phyloP scores from a whole-genome alignment of 1,140 invertebrate genomes.

The Sminthurinus signatus region DNA sequence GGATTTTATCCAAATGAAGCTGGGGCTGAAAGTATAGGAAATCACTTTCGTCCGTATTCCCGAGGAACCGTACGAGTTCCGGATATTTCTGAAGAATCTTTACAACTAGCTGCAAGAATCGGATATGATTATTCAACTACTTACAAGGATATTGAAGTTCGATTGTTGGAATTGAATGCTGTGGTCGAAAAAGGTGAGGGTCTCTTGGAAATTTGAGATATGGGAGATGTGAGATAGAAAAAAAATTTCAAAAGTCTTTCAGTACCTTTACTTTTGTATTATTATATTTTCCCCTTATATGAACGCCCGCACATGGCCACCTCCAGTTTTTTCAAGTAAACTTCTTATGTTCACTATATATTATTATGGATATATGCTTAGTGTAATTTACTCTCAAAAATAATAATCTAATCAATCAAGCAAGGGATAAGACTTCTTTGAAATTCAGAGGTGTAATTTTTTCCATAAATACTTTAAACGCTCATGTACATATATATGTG shows the following conservation, averaged over 20 bases:
- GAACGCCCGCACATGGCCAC: conserved; percentile 33
- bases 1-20: conserved; percentile 2
- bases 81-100: conserved; percentile 20
- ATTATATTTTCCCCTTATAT: conserved; percentile 2
- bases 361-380: too few species aligned
- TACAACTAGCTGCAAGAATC: conserved; percentile 14
- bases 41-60: conserved; percentile 29
- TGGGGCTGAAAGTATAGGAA: conserved; percentile 6
- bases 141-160: conserved; percentile 25
- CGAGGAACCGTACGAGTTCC: conserved; percentile 20
- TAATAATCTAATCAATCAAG: too few species aligned
- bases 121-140: conserved; percentile 18
- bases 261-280: too few species aligned
- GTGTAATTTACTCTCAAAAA: too few species aligned
- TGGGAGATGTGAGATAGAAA: too few species aligned
- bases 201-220: too few species aligned
- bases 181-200: conserved; percentile 16
- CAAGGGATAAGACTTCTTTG: too few species aligned
- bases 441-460: too few species aligned
- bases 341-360: too few species aligned
- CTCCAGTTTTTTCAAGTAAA: conserved; percentile 35
- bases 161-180: conserved; percentile 20
- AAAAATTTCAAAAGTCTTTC: too few species aligned
- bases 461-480: too few species aligned
- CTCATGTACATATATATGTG: too few species aligned